Evolutionary conservation across 1,140 invertebrate genomes (phyloP), one percentile per base, ranked within the genome.

Genomic region (Brachionus sp.): DNA sequence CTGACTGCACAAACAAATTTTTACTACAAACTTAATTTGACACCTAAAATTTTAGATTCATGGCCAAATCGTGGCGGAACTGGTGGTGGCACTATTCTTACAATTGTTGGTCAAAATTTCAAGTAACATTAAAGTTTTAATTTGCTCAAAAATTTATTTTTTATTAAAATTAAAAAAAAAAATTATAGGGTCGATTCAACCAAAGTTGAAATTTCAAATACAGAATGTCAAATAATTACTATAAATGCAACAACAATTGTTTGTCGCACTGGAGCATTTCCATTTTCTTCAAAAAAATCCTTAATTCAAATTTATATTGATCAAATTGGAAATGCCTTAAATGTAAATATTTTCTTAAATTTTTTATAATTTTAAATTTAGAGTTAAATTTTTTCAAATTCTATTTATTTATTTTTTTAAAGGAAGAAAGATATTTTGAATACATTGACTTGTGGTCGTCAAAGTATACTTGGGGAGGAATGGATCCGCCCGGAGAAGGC

Each of bases 391-490:
- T n/a, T n/a, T n/a, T n/a, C n/a, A n/a, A n/a, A n/a, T n/a, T n/a
- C n/a, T n/a, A n/a, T n/a, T n/a, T n/a, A n/a, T 33, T 84, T 84
- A 35, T 29, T 29, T 39, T 85, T 50, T 85, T 19, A 37, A 53
- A 84, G 50, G 39, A 44, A 12, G 46, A 70, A n/a, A 35, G 33
- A 9, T 70, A 64, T 50, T 70, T 83, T 75, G 82, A 70, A 19
- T 88, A 88, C 77, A 82, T 87, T 9, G 86, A 87, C 68, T 73
- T 84, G 0, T 88, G 86, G 86, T 86, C 86, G 12, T 86, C 86
- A n/a, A 29, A 19, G 9, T 85, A 23, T 25, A 85, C 86, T 3
- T 88, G 87, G 86, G 84, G 84, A 29, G 85, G 85, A 5, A 42
- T 70, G 13, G 29, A 66, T 12, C 70, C 83, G 0, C 88, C 88